Base-by-base conservation (phyloP, 2,888 invertebrate genomes). In the Marronus borbonicus region DNA sequence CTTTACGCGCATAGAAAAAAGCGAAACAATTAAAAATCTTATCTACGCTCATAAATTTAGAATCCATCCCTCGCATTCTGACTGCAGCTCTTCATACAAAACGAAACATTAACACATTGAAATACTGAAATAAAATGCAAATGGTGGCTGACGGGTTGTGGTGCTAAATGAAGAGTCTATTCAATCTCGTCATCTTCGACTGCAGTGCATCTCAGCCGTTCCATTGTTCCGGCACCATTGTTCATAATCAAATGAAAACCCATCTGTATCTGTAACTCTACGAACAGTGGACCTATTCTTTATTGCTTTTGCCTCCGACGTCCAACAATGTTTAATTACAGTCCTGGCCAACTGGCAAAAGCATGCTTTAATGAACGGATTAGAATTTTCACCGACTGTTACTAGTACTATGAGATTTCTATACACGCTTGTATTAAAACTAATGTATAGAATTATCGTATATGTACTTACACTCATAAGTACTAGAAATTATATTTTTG, bases 191-290 rank as follows among this genome's bases (percentile, higher is more conserved):
- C 83, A 83, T 84, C 83, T 84, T 84, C 84, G 83, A 83, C 81
- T 82, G 82, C 82, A 82, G 80, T 84, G 83, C 84, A 84, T 84
- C 83, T 81, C 82, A 81, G 81, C 78, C 79, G 75, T 70, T 79
- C 82, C 82, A 85, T 85, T 85, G 86, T 85, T 85, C 85, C 80
- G 81, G 70, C 65, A 49, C 83, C 82, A 85, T 85, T 85, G 85
- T 85, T 85, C 84, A 84, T 85, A 86, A 86, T 86, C 85, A 84
- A 86, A 86, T 85, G 85, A 85, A 85, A 85, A 84, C 83, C 84
- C 83, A 84, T 84, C 85, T 85, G 84, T 84, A 85, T 84, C 84
- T 74, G 72, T 74, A 84, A 83, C 82, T 82, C 80, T 44, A 64
- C 60, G 70, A 70, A 77, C 76, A 79, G 79, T 74, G 52, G 79